Conservation (phyloP, 2,797 vertebrate genomes). For the Novumbra hubbsi region DNA sequence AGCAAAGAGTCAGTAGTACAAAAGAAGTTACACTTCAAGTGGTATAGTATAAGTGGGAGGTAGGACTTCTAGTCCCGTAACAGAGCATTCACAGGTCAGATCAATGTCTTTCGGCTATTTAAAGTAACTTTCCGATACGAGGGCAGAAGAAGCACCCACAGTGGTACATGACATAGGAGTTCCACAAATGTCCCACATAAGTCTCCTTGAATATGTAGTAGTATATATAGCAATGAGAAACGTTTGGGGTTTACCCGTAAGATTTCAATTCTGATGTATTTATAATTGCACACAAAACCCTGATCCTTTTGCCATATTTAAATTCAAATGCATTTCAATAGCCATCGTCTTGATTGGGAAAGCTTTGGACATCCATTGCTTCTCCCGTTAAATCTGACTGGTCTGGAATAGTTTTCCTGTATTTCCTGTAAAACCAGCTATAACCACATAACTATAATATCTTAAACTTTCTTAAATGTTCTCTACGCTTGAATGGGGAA, state of each 20-base stretch:
- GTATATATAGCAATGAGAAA: background rate
- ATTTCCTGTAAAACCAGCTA: too few species aligned
- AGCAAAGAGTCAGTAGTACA: background rate
- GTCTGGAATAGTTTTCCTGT: too few species aligned
- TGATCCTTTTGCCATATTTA: too few species aligned
- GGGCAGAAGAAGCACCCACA: constrained; percentile 29
- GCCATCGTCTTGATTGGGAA: too few species aligned
- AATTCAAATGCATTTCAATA: too few species aligned
- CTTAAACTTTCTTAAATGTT: too few species aligned
- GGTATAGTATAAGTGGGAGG: background rate
- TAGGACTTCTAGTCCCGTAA: background rate
- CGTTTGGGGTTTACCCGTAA: background rate
- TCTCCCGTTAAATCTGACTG: too few species aligned
- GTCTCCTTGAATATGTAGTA: background rate
- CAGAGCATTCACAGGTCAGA: constrained; percentile 3
- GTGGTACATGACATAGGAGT: background rate
- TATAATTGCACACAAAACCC: background rate
- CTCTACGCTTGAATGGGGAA: too few species aligned
- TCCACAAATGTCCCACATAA: background rate
- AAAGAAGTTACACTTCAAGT: background rate
- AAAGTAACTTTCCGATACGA: constrained; percentile 49
- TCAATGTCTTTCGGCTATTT: constrained; percentile 32
- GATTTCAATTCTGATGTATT: background rate
- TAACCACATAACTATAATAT: too few species aligned
- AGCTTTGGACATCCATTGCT: too few species aligned